Evolutionary conservation across 2,797 vertebrate genomes (phyloP), one percentile per base, ranked within the genome.

Genomic region (Parauchenoglanis punctatus): DNA sequence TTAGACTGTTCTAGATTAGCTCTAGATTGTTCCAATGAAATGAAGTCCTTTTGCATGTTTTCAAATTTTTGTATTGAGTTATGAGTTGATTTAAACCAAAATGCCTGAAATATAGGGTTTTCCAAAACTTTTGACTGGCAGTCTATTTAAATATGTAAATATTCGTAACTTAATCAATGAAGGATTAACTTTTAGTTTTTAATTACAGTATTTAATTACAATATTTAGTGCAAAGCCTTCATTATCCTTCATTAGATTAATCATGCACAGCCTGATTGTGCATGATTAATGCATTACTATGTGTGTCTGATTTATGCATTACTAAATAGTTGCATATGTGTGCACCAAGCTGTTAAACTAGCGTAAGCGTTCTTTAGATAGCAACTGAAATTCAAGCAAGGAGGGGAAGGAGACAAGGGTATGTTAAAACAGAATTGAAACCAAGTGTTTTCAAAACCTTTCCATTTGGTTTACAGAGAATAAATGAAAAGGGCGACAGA

Each of bases 161-260:
- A 65, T 82, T 65, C 10, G 10, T 46, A 81, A 65, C 28, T 80
- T 23, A 80, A 63, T 81, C 40, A 82, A 46, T 46, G 3, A 46
- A 46, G 25, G 7, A 82, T 65, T 82, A 18, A 13, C 17, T 65
- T 82, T 63, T 65, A 28, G 35, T 10, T 82, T 63, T 63, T 82
- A 82, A 65, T 82, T 65, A 49, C 54, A 59, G 54, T 82, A 17
- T 82, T 82, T 65, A 82, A 82, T 80, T 80, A 59, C 59, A 86
- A 49, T 56, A 90, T 89, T 88, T 82, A 87, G 63, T 72, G n/a
- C 82, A 87, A 70, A 56, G 54, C 25, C 78, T 81, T 44, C 80
- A 90, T 88, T 88, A 86, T 56, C 56, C 18, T 59, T 80, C 80
- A 88, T 88, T 88, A 88, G 67, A 63, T 83, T 86, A 88, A 88